Percentiles rank a stretch among this genome's conserved stretches.
These are phyloP conservation scores for Dryobotodes eremita DNA, from an alignment of 2,888 invertebrate genomes.

Conservation along the genomic window DNA sequence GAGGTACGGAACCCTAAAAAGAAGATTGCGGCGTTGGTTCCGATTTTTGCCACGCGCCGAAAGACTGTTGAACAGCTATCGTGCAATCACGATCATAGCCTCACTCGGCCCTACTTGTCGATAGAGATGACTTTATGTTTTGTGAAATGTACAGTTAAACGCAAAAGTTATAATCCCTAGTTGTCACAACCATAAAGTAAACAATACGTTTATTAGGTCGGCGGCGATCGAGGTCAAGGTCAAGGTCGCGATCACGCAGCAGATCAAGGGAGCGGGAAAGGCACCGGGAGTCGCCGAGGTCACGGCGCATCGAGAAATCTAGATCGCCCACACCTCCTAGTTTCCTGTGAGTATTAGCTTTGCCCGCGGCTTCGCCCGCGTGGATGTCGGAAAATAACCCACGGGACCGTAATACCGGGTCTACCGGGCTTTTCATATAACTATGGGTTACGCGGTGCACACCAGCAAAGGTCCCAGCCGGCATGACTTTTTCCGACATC, in stretches of 20 bases:
- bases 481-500: too few species aligned
- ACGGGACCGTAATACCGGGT: too few species aligned
- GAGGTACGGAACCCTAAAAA: too few species aligned
- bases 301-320: conserved; percentile 83
- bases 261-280: conserved; percentile 84
- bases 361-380: too few species aligned
- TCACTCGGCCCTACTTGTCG: not conserved
- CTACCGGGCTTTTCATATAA: too few species aligned
- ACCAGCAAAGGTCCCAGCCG: too few species aligned
- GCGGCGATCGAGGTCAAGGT: conserved; percentile 81
- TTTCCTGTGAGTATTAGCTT: conserved; percentile 91
- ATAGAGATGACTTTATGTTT: not conserved
- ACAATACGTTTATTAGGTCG: conserved; percentile 68
- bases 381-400: too few species aligned
- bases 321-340: conserved; percentile 92
- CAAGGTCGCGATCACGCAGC: conserved; percentile 86
- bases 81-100: not conserved
- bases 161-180: not conserved
- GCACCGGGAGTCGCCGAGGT: conserved; percentile 88
- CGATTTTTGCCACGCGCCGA: not conserved
- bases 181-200: not conserved
- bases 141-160: not conserved
- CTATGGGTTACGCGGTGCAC: too few species aligned
- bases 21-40: not conserved
- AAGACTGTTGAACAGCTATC: not conserved